Evolutionary conservation across 2,797 vertebrate species (phyloP), one percentile per base, ranked within the genome.

Genomic region (Eulemur albifrons): DNA sequence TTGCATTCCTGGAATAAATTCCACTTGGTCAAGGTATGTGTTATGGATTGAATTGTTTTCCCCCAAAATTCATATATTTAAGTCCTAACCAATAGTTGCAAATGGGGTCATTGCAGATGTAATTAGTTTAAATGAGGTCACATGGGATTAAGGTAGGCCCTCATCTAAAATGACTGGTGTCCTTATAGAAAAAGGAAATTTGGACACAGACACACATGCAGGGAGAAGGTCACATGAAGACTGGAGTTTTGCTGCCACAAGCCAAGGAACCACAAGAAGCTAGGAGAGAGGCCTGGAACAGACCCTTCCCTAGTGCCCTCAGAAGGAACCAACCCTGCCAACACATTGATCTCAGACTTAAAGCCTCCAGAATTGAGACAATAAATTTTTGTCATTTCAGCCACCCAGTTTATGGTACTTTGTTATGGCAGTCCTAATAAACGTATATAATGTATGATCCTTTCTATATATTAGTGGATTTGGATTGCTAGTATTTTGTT

Each of bases 381-480:
- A 48, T 69, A 73, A 27, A 40, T 48, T 70, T 88, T 61, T 90
- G 43, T 85, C 87, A 84, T 35, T 94, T 88, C 85, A 94, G n/a
- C 35, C 35, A 65, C 32, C n/a, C n/a, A 12, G n/a, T 76, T 57
- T 91, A 15, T 94, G 61, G 45, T 77, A 67, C 20, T 72, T 79
- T 48, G 27, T 96, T 79, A 70, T 6, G 52, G 12, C 70, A 95
- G 13, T 35, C 35, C 25, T 72, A 73, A 75, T 35, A 94, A 94
- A 79, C 67, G 35, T 85, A 25, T 7, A 81, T 77, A 50, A n/a
- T 48, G 13, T 77, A 35, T 89, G 73, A 48, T 88, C 63, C 54
- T 93, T 92, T 95, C 84, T 83, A 59, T 67, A 54, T 90, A 35
- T 82, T 88, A 80, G 38, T 88, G 61, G 45, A 87, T 65, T 95